phyloP scores from a whole-genome alignment of 1,140 invertebrate species.

The Tetramorium simillimum region DNA sequence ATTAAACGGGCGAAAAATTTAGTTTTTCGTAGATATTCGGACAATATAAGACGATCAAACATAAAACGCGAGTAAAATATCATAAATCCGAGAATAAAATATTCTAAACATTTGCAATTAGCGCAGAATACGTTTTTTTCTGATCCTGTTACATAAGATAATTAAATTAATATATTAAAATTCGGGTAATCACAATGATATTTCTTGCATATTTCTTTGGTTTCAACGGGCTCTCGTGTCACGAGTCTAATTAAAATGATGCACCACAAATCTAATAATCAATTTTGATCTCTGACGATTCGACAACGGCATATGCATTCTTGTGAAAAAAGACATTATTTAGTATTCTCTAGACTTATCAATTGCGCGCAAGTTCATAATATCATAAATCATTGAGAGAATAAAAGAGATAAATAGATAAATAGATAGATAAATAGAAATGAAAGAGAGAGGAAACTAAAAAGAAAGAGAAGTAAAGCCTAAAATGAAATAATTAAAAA shows the following conservation, averaged over 20 bases:
- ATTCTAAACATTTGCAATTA: slow-evolving; percentile 3
- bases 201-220: slow-evolving; percentile 24
- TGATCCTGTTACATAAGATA: not conserved
- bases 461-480: slow-evolving; percentile 32
- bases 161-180: not conserved
- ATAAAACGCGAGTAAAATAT: not conserved
- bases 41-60: not conserved
- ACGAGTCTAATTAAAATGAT: slow-evolving; percentile 29
- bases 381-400: slow-evolving; percentile 10
- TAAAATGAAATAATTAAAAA: slow-evolving; percentile 34
- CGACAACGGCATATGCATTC: not conserved
- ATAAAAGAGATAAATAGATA: slow-evolving; percentile 13
- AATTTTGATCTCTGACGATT: not conserved
- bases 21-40: not conserved
- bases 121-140: not conserved
- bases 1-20: slow-evolving; percentile 6
- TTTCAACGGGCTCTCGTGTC: not conserved
- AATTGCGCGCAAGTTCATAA: not conserved
- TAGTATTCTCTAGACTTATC: not conserved
- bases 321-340: not conserved
- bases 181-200: not conserved
- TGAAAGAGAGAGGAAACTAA: slow-evolving; percentile 18
- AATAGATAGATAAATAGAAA: slow-evolving; percentile 5
- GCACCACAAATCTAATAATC: slow-evolving; percentile 5
- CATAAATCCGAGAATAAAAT: not conserved